phyloP scores from a whole-genome alignment of 2,888 invertebrate species.

The Frankliniella fusca region DNA sequence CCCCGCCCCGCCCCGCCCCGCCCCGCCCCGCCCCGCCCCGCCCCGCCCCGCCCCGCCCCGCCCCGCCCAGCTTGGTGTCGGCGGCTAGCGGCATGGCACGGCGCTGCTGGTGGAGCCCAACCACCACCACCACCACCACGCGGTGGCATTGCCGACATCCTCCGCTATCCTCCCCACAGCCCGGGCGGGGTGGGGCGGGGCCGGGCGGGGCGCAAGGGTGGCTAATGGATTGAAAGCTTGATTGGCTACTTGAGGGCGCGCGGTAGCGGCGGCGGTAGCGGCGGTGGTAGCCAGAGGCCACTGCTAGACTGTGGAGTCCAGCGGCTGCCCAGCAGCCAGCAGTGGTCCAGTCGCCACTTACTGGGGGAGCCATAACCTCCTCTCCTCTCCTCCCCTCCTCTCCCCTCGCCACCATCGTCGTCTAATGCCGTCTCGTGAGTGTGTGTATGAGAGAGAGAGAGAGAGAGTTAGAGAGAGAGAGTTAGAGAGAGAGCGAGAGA shows the following conservation, averaged over 20 bases:
- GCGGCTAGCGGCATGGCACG: too few relatives aligned
- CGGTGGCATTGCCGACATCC: too few relatives aligned
- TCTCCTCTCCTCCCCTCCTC: background rate
- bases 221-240: conserved; percentile 17
- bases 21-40: background rate
- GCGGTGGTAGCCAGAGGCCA: background rate
- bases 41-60: background rate
- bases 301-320: too few relatives aligned
- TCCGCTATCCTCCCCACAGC: too few relatives aligned
- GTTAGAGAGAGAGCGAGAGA: background rate
- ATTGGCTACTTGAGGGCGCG: conserved; percentile 13
- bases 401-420: too few relatives aligned
- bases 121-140: too few relatives aligned
- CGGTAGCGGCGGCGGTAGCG: background rate
- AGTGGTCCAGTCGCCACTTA: conserved; percentile 5
- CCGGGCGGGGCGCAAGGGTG: background rate
- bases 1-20: background rate
- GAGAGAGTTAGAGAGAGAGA: background rate
- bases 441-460: background rate
- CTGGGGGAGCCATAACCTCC: background rate
- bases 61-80: background rate
- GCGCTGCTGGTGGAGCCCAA: too few relatives aligned
- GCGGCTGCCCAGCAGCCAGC: background rate
- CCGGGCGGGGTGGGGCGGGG: too few relatives aligned
- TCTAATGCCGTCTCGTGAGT: background rate